These are phyloP conservation scores for Chymomyza procnemis DNA, from an alignment of 2,888 invertebrate genomes.

Conservation along the genomic window DNA sequence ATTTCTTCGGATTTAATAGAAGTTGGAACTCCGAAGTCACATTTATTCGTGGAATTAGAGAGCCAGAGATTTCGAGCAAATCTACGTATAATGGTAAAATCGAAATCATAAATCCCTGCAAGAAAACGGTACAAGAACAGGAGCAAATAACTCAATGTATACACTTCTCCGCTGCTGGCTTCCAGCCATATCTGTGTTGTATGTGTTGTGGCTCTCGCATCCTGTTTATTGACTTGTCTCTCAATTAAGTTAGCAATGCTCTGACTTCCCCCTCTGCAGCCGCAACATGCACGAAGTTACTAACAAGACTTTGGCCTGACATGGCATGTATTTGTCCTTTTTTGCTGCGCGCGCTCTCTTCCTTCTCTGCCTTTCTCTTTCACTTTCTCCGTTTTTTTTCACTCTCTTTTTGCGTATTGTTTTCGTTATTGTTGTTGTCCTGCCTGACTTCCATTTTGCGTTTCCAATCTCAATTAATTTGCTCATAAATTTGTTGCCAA, in stretches of 20 bases:
- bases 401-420: background rate
- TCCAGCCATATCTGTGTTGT: background rate
- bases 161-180: background rate
- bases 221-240: slow-evolving; percentile 74
- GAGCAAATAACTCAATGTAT: no score
- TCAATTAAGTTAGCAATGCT: slow-evolving; percentile 64
- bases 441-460: slow-evolving; percentile 53
- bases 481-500: slow-evolving; percentile 72
- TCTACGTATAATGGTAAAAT: no score
- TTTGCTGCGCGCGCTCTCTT: background rate
- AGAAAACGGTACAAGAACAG: no score
- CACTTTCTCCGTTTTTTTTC: background rate
- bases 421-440: slow-evolving; percentile 15
- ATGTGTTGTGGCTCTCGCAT: slow-evolving; percentile 44
- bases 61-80: no score
- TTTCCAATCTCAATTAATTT: slow-evolving; percentile 75
- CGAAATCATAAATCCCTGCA: no score
- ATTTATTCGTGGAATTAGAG: no score
- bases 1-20: no score
- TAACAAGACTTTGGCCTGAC: background rate
- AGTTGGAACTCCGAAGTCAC: no score
- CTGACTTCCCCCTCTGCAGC: slow-evolving; percentile 27
- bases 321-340: background rate
- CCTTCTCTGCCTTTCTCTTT: no score
- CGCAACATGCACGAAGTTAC: slow-evolving; percentile 11